phyloP scores from a whole-genome alignment of 2,888 invertebrate genomes.

The Copidosoma aretas region DNA sequence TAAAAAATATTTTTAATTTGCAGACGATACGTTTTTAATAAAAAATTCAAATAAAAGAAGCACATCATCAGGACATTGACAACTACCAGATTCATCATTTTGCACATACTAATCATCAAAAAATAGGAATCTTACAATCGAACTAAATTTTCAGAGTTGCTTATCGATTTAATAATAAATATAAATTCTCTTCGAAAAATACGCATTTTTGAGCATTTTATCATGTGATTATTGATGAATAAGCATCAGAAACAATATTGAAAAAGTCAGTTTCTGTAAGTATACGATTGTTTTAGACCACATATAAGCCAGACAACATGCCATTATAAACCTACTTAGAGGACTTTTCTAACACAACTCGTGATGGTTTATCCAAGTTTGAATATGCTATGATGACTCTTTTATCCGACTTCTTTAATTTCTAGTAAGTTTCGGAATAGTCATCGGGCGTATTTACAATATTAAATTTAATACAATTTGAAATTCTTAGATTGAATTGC shows the following conservation, averaged over 20 bases:
- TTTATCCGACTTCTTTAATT: conserved; percentile 45
- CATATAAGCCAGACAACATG: conserved; percentile 17
- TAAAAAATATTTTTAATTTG: background rate
- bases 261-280: background rate
- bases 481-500: background rate
- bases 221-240: background rate
- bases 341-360: conserved; percentile 22
- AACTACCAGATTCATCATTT: conserved; percentile 8
- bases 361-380: conserved; percentile 31
- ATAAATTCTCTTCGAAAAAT: background rate
- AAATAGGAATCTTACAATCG: conserved; percentile 19
- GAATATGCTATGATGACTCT: conserved; percentile 38
- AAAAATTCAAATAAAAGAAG: conserved; percentile 18
- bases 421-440: conserved; percentile 37
- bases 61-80: background rate
- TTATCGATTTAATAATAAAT: no score
- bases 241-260: background rate
- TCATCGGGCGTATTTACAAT: background rate
- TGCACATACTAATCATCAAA: conserved; percentile 17
- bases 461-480: background rate
- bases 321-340: conserved; percentile 32
- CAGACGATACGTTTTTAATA: conserved; percentile 25
- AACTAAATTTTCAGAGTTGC: background rate
- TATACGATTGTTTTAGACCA: conserved; percentile 19
- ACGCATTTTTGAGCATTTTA: conserved; percentile 20